Evolutionary conservation across 2,797 vertebrate species (phyloP).

Genomic region (Pangasius mekongensis): DNA sequence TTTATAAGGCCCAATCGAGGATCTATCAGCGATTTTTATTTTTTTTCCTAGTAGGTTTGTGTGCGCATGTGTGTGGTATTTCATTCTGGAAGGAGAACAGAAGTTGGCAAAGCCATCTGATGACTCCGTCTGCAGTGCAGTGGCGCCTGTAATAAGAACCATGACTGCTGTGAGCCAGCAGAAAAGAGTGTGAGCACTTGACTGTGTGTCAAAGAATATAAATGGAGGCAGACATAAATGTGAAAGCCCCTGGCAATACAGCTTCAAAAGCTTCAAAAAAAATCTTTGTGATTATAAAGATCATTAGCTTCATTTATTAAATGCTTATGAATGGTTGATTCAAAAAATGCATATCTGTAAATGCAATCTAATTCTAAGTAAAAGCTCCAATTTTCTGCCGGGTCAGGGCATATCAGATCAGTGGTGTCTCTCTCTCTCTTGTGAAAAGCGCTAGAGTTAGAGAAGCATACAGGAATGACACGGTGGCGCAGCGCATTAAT

Average conservation of each 20-base stretch:
- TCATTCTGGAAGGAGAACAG: conserved; percentile 73
- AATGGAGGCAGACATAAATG: neutral
- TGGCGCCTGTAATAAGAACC: conserved; percentile 73
- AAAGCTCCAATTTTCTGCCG: neutral
- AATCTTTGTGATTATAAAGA: neutral
- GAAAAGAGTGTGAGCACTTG: conserved; percentile 10
- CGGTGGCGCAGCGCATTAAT: neutral
- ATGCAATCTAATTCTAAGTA: neutral
- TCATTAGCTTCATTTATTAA: neutral
- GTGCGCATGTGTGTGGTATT: conserved; percentile 70
- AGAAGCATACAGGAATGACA: neutral
- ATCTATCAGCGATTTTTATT: conserved; percentile 26
- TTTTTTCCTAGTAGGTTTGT: conserved; percentile 25
- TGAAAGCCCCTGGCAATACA: neutral
- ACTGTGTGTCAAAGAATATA: conserved; percentile 7
- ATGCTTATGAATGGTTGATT: neutral
- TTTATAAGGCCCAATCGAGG: neutral
- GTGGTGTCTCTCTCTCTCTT: too few species aligned
- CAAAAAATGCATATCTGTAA: neutral
- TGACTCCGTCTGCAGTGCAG: conserved; percentile 64
- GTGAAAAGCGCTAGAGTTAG: neutral
- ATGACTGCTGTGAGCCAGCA: conserved; percentile 59
- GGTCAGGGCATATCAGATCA: neutral
- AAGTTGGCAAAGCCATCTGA: conserved; percentile 70
- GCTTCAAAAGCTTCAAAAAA: neutral